Evolutionary conservation across 2,888 invertebrate genomes (phyloP).

Genomic region (Protodeltote pygarga): DNA sequence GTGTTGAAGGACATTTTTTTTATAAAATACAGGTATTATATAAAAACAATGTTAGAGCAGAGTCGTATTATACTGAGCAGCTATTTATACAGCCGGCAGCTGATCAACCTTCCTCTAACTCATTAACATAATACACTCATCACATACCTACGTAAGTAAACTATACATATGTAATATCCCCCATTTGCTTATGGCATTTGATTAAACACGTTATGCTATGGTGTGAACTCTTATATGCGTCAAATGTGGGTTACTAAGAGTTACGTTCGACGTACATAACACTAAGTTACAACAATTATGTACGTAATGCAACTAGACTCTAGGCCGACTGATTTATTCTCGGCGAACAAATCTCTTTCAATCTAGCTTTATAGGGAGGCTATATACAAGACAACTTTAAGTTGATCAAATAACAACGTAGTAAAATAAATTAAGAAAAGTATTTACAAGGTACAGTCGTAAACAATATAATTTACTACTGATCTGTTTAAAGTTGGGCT

Average conservation of each 20-base stretch:
- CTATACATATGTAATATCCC: conserved; percentile 43
- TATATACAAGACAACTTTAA: too few relatives aligned
- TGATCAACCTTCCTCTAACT: conserved; percentile 64
- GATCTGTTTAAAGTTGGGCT: conserved; percentile 10
- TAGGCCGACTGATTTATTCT: conserved; percentile 17
- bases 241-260: conserved; percentile 50
- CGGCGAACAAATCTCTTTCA: conserved; percentile 29
- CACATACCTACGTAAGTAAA: conserved; percentile 46
- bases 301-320: conserved; percentile 42
- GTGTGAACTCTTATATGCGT: conserved; percentile 52
- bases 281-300: conserved; percentile 44
- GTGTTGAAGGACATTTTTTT: conserved; percentile 20
- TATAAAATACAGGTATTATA: conserved; percentile 22
- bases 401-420: too few relatives aligned
- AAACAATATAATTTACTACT: conserved; percentile 24
- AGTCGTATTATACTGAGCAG: conserved; percentile 55
- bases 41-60: conserved; percentile 51
- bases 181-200: conserved; percentile 49
- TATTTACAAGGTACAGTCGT: conserved; percentile 3
- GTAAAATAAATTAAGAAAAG: conserved; percentile 2
- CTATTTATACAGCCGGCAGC: conserved; percentile 70
- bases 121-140: conserved; percentile 65
- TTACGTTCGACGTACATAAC: conserved; percentile 54
- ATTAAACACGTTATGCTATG: conserved; percentile 54
- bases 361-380: conserved; percentile 22